phyloP scores from a whole-genome alignment of 2,113 vertebrate genomes.

The Eubucco bourcierii region DNA sequence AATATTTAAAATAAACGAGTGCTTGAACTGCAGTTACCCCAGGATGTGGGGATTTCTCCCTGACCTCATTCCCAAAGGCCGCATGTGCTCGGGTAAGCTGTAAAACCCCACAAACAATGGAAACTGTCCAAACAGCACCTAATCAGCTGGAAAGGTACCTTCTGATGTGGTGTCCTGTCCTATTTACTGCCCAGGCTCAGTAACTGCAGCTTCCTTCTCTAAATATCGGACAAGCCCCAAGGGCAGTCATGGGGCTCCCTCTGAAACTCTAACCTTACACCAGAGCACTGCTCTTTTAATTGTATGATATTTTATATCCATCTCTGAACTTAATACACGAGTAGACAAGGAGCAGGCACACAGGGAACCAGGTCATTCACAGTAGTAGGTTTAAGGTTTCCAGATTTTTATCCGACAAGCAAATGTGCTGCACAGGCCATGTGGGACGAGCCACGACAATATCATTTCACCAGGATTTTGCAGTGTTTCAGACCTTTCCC shows the following conservation, averaged over 20 bases:
- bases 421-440: accelerated
- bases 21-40: neutral
- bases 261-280: neutral
- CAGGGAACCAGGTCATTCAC: neutral
- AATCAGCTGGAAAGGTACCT: accelerated
- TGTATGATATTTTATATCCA: accelerated
- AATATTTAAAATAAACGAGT: no score
- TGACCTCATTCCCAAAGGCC: neutral
- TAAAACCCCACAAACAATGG: neutral
- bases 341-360: neutral
- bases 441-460: neutral
- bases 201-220: accelerated
- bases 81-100: neutral
- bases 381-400: neutral
- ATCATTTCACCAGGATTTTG: neutral
- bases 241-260: neutral
- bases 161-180: accelerated
- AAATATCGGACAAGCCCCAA: accelerated
- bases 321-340: neutral
- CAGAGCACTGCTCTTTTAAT: neutral
- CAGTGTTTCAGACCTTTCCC: neutral
- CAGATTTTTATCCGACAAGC: neutral
- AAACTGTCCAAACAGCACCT: neutral
- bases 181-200: accelerated
- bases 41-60: neutral